These are phyloP conservation scores for Indri indri DNA, from an alignment of 2,113 vertebrate species.

Conservation along the genomic window DNA sequence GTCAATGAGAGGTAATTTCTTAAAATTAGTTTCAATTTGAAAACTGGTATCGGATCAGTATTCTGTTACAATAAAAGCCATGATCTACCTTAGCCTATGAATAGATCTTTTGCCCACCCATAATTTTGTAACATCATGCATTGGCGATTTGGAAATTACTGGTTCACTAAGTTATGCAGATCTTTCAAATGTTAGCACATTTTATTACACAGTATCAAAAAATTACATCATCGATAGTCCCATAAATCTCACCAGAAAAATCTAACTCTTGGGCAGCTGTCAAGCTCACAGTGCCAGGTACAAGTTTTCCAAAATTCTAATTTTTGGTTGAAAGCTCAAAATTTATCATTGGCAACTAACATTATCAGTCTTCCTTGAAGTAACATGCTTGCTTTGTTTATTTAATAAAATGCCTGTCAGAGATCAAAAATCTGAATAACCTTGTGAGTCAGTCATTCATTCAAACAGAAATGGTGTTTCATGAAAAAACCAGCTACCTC, in stretches of 20 bases:
- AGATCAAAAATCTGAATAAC: neutral
- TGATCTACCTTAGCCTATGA: neutral
- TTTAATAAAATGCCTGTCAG: neutral
- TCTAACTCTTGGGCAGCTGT: neutral
- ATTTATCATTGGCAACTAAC: neutral
- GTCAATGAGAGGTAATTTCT: neutral
- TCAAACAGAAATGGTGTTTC: neutral
- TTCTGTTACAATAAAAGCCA: neutral
- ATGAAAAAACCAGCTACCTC: neutral
- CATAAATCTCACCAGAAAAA: neutral
- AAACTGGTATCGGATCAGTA: neutral
- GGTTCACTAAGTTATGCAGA: neutral
- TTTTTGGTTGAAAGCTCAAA: neutral
- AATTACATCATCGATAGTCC: neutral
- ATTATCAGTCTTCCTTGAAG: neutral
- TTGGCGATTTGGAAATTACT: neutral
- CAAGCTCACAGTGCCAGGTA: neutral
- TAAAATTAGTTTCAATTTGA: neutral
- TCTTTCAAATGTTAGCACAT: neutral
- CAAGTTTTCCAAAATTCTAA: neutral
- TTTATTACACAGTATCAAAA: constrained; percentile 1
- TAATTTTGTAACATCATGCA: neutral
- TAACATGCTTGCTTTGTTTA: neutral
- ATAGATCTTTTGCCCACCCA: neutral
- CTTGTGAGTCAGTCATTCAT: neutral